Conservation (phyloP, 1,140 invertebrate species). For the Antheraea mylitta region DNA sequence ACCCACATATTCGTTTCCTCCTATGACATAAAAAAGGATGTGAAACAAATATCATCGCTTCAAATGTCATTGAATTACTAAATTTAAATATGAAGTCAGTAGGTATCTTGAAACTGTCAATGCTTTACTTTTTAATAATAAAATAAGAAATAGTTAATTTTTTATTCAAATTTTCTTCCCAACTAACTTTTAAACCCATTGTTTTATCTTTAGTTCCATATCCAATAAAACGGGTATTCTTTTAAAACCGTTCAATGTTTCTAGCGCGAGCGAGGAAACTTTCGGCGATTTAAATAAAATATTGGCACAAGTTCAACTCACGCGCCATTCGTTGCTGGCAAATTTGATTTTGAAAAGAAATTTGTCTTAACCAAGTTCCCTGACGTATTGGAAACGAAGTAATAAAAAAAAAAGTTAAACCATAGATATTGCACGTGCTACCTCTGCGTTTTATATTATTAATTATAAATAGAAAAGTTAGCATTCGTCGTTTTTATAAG, state of each 20-base stretch:
- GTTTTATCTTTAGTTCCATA: background rate
- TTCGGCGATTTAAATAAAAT: slow-evolving; percentile 52
- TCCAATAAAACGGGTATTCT: slow-evolving; percentile 13
- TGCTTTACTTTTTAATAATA: background rate
- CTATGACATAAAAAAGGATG: too few relatives aligned
- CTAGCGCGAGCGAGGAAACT: slow-evolving; percentile 33
- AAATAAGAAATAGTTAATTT: background rate
- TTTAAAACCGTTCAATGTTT: slow-evolving; percentile 37
- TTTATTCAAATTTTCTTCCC: background rate
- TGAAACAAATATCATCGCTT: too few relatives aligned
- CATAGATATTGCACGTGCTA: background rate
- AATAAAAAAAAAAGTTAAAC: slow-evolving; percentile 19
- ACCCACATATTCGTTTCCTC: too few relatives aligned
- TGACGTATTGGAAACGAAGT: slow-evolving; percentile 28
- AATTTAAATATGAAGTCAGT: too few relatives aligned
- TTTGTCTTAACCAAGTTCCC: slow-evolving; percentile 34
- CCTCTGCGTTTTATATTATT: background rate
- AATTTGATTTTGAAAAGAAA: slow-evolving; percentile 52
- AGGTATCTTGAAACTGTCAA: too few relatives aligned
- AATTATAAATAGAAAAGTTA: background rate
- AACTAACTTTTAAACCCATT: slow-evolving; percentile 4
- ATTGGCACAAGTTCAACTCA: slow-evolving; percentile 50
- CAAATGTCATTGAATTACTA: too few relatives aligned
- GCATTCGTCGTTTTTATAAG: too few relatives aligned
- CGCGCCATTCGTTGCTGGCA: slow-evolving; percentile 35